Conservation (phyloP, 2,113 vertebrate species). For the Austrofundulus limnaeus region DNA sequence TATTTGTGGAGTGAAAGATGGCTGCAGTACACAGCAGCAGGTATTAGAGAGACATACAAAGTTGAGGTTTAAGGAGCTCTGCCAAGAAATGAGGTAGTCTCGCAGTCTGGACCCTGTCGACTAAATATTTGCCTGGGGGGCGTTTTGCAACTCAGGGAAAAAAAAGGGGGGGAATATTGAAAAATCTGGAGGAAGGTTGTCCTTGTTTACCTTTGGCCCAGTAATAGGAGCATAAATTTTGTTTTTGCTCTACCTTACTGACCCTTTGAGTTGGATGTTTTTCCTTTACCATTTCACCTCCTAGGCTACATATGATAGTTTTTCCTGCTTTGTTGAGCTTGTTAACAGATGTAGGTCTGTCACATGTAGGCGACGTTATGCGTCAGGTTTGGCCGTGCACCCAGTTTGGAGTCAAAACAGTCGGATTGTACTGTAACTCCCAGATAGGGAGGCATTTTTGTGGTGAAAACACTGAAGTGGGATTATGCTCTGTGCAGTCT, state of each 20-base stretch:
- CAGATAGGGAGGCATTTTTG: slow-evolving; percentile 1
- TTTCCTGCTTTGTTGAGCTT: background rate
- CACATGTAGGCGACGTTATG: background rate
- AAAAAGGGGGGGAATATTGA: slow-evolving; percentile 60
- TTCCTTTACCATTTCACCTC: background rate
- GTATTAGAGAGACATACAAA: slow-evolving; percentile 65
- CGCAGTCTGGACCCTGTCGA: slow-evolving; percentile 73
- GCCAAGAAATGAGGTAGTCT: slow-evolving; percentile 70
- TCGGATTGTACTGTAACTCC: background rate
- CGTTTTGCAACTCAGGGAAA: slow-evolving; percentile 64
- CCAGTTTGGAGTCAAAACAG: slow-evolving; percentile 2
- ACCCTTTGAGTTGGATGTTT: background rate
- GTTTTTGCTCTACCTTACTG: slow-evolving; percentile 13
- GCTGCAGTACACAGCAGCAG: slow-evolving; percentile 60
- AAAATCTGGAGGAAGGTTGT: slow-evolving; percentile 53
- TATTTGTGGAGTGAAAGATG: slow-evolving; percentile 72
- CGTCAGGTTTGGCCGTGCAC: background rate
- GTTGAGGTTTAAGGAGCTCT: slow-evolving; percentile 60
- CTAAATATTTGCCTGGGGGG: slow-evolving; percentile 78
- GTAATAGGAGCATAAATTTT: slow-evolving; percentile 44
- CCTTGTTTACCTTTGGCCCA: slow-evolving; percentile 48
- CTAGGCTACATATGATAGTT: too few species aligned
- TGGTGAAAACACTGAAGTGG: background rate
- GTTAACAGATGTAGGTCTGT: background rate
- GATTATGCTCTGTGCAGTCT: slow-evolving; percentile 4